Percentiles rank a stretch among this genome's conserved stretches.
Conservation (phyloP, 2,113 vertebrate genomes). For the Semnornis frantzii region DNA sequence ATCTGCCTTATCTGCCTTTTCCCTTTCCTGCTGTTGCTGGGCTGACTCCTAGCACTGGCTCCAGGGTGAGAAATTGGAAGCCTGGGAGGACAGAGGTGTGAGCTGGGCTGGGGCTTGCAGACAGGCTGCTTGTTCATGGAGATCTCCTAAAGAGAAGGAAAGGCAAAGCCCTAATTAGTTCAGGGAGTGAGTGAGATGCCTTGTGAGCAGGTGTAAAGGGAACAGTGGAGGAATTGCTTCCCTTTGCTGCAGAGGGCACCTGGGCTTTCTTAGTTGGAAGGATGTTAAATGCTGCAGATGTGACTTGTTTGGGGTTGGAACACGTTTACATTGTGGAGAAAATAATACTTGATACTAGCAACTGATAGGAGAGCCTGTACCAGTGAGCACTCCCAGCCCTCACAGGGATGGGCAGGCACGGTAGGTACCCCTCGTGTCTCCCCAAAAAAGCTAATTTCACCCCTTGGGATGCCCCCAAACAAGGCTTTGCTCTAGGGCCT, state of each 20-base stretch:
- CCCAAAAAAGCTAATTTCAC: background rate
- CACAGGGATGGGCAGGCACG: background rate
- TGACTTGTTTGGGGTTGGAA: background rate
- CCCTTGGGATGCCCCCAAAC: background rate
- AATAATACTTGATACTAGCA: background rate
- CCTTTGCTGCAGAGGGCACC: background rate
- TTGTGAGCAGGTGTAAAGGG: conserved; percentile 12
- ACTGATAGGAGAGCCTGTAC: fast-evolving
- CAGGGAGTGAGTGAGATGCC: background rate
- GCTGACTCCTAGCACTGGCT: background rate
- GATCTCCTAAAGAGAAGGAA: background rate
- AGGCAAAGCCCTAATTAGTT: conserved; percentile 38
- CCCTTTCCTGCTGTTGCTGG: background rate
- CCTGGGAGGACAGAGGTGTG: background rate
- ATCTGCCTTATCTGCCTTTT: background rate
- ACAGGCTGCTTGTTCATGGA: background rate
- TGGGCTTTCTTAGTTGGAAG: background rate
- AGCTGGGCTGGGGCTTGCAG: background rate
- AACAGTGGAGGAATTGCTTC: background rate
- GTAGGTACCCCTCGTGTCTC: background rate
- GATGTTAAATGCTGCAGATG: background rate
- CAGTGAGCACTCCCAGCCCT: background rate
- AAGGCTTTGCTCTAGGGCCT: background rate
- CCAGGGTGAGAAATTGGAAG: background rate
- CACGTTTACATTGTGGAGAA: background rate